These are phyloP conservation scores for Cepaea nemoralis DNA, from an alignment of 1,140 invertebrate species.

Conservation along the genomic window DNA sequence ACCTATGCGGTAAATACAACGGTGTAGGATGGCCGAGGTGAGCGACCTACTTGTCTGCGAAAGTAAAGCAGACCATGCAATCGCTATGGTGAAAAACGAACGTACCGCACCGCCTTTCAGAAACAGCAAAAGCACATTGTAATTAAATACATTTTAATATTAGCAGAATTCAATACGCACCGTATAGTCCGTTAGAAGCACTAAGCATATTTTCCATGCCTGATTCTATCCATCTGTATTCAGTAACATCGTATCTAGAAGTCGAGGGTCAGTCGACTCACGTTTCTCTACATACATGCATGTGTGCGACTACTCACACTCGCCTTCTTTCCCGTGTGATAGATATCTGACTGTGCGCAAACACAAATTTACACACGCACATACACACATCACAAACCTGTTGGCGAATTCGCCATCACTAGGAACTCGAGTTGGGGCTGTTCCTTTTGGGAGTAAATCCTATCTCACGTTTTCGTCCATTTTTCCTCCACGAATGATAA, in stretches of 20 bases:
- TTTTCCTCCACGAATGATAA: not conserved
- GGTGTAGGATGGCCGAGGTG: not conserved
- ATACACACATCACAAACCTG: slow-evolving; percentile 27
- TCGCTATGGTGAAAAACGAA: no score
- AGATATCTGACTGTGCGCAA: not conserved
- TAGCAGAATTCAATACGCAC: not conserved
- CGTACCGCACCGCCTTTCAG: no score
- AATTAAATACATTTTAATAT: not conserved
- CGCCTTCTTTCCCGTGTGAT: not conserved
- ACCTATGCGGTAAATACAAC: no score
- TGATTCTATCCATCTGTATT: not conserved
- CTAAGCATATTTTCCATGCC: slow-evolving; percentile 4
- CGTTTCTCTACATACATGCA: slow-evolving; percentile 6
- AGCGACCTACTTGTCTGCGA: not conserved
- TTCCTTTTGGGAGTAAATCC: slow-evolving; percentile 27
- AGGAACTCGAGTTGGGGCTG: slow-evolving; percentile 38
- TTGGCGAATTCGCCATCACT: slow-evolving; percentile 40
- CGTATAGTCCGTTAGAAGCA: slow-evolving; percentile 25
- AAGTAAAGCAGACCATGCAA: not conserved
- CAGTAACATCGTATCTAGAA: not conserved
- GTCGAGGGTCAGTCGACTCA: slow-evolving; percentile 29
- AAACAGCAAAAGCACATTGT: no score
- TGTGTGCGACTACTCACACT: slow-evolving; percentile 26
- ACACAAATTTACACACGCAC: not conserved
- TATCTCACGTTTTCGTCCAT: slow-evolving; percentile 53